phyloP scores from a whole-genome alignment of 2,888 invertebrate species.

The Drosophila koepferae region DNA sequence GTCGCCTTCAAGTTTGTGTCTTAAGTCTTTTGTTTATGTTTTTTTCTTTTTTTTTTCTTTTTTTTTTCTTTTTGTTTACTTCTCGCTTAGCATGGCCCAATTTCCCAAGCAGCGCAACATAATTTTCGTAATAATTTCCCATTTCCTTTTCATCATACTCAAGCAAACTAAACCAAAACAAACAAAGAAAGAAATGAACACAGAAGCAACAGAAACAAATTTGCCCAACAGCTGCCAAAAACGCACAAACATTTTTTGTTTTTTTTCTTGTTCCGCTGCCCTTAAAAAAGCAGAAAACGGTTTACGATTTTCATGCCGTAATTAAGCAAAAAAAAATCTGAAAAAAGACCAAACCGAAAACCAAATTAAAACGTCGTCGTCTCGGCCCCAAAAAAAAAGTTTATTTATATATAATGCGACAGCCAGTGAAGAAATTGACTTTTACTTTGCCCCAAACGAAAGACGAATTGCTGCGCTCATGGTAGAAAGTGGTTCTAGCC shows the following conservation, averaged over 20 bases:
- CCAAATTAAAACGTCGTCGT: conserved; percentile 59
- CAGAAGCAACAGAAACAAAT: conserved; percentile 30
- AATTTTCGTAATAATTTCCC: conserved; percentile 69
- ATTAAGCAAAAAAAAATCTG: conserved; percentile 55
- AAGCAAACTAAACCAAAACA: conserved; percentile 5
- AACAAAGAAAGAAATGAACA: conserved; percentile 34
- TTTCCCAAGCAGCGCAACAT: conserved; percentile 52
- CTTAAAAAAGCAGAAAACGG: conserved; percentile 51
- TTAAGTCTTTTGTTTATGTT: conserved; percentile 59
- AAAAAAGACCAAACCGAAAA: conserved; percentile 20
- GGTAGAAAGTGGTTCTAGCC: conserved; percentile 73
- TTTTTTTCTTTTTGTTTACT: conserved; percentile 18
- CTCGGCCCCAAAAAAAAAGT: conserved; percentile 9
- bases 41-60: conserved; percentile 44
- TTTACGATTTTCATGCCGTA: conserved; percentile 56
- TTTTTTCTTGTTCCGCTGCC: conserved; percentile 47
- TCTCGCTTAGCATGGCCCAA: conserved; percentile 42
- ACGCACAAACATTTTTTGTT: conserved; percentile 7
- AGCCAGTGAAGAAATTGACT: conserved; percentile 58
- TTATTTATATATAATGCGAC: conserved; percentile 42
- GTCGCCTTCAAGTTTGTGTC: conserved; percentile 53
- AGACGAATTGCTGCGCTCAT: conserved; percentile 43
- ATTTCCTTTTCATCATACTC: conserved; percentile 59
- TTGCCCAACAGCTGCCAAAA: conserved; percentile 27
- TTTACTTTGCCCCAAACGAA: conserved; percentile 60